A percentile compares a stretch with the other conserved stretches of the same genome.
Evolutionary conservation across 2,888 invertebrate species (phyloP).

Genomic region (Adineta ricciae): DNA sequence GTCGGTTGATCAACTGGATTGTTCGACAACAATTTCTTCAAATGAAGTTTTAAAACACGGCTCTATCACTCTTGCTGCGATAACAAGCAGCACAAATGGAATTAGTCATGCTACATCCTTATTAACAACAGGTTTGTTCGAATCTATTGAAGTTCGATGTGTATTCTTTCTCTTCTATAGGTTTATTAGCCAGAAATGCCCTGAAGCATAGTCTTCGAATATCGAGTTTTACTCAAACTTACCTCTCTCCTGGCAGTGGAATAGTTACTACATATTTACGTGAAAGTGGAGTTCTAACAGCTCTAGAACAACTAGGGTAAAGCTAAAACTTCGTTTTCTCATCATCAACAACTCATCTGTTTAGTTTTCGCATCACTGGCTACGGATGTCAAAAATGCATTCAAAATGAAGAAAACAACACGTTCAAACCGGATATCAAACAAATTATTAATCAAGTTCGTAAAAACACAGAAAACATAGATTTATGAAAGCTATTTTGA

Average conservation of each 20-base stretch:
- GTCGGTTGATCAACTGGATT: background rate
- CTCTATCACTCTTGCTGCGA: constrained; percentile 88
- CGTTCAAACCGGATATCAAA: constrained; percentile 52
- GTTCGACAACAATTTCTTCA: background rate
- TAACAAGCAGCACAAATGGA: constrained; percentile 85
- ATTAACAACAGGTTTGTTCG: constrained; percentile 71
- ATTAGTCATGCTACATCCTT: constrained; percentile 95
- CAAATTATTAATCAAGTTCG: background rate
- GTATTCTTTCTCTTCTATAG: background rate
- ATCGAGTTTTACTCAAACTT: constrained; percentile 87
- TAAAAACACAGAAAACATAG: background rate
- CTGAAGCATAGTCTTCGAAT: constrained; percentile 78
- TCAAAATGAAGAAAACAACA: constrained; percentile 86
- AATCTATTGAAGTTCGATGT: too few species aligned
- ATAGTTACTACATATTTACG: constrained; percentile 80
- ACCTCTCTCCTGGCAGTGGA: constrained; percentile 85
- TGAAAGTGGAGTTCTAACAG: constrained; percentile 82
- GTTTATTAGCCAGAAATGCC: constrained; percentile 77
- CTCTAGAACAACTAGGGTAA: constrained; percentile 67
- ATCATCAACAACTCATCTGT: background rate
- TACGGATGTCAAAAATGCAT: constrained; percentile 99
- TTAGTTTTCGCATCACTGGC: constrained; percentile 78
- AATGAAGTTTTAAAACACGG: constrained; percentile 74
- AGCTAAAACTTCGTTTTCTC: constrained; percentile 33
- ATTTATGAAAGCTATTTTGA: background rate